Evolutionary conservation across 2,888 invertebrate genomes (phyloP), one percentile per base, ranked within the genome.

Genomic region (Pseudanteris insignis): DNA sequence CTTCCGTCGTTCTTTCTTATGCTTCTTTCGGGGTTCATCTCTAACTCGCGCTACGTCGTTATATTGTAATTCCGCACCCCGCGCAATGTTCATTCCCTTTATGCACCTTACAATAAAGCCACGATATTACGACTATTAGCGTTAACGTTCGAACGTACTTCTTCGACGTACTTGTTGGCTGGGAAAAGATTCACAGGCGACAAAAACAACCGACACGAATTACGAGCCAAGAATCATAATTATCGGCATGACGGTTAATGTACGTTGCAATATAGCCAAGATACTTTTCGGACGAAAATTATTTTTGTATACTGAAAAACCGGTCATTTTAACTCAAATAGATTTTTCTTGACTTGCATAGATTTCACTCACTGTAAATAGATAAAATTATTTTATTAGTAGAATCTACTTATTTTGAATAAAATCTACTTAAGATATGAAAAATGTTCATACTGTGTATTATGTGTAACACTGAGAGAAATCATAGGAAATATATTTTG

Each of bases 41-140:
- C 53, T 34, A 48, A 54, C 47, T 60, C 40, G 40, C 36, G 43
- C 62, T 57, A 62, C 51, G 44, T 53, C 57, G 57, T 62, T 62
- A 57, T 57, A 62, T 57, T 57, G 57, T 57, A 62, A 62, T 57
- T 57, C 48, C 53, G 34, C 43, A 48, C 48, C 37, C 38, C 53
- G 33, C 24, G 41, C 53, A 51, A 57, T 53, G 62, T 53, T 62
- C 62, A 53, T 57, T 62, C 57, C 51, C 62, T 62, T 57, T 55
- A 62, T 62, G 47, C 41, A 58, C 48, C 54, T 30, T 58, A 54
- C 48, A 58, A 54, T 58, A 63, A 63, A 63, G 58, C 54, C 58
- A 33, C 54, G 34, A 40, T 58, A 63, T 54, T 58, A 58, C 50
- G 57, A 63, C 54, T 50, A 63, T 58, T 58, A 54, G 44, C 50